Conservation (phyloP, 2,888 invertebrate genomes). For the Sesia bembeciformis region DNA sequence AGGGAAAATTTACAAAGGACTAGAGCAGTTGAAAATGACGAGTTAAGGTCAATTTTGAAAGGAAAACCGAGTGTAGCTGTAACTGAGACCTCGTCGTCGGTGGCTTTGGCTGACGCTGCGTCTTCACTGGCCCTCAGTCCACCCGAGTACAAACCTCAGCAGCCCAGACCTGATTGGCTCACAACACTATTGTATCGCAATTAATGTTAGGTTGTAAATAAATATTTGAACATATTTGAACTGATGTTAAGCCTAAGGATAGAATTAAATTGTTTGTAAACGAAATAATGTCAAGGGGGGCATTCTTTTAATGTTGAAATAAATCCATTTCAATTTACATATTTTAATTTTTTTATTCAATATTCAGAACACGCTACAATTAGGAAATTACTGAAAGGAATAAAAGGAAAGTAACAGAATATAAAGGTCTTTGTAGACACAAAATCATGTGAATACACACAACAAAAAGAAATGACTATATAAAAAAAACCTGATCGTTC, state of each 20-base stretch:
- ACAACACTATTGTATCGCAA: constrained; percentile 62
- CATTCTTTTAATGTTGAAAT: constrained; percentile 62
- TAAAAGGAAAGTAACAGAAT: no score
- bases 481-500: no score
- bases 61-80: constrained; percentile 71
- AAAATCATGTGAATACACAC: no score
- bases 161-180: constrained; percentile 58
- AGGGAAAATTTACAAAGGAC: constrained; percentile 78
- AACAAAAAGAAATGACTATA: no score
- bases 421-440: no score
- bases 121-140: constrained; percentile 56
- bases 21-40: constrained; percentile 64
- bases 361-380: no score
- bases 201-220: constrained; percentile 44
- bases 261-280: constrained; percentile 44
- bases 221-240: constrained; percentile 29
- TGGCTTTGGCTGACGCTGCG: constrained; percentile 52
- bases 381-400: no score
- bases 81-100: constrained; percentile 62
- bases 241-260: constrained; percentile 48
- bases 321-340: constrained; percentile 24
- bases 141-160: constrained; percentile 55
- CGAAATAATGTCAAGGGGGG: constrained; percentile 37
- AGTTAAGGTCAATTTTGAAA: constrained; percentile 70
- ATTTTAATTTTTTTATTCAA: no score